A percentile compares a stretch with the other conserved stretches of the same genome.
These are phyloP conservation scores for Spea hammondii DNA, from an alignment of 2,797 vertebrate species.

Conservation along the genomic window DNA sequence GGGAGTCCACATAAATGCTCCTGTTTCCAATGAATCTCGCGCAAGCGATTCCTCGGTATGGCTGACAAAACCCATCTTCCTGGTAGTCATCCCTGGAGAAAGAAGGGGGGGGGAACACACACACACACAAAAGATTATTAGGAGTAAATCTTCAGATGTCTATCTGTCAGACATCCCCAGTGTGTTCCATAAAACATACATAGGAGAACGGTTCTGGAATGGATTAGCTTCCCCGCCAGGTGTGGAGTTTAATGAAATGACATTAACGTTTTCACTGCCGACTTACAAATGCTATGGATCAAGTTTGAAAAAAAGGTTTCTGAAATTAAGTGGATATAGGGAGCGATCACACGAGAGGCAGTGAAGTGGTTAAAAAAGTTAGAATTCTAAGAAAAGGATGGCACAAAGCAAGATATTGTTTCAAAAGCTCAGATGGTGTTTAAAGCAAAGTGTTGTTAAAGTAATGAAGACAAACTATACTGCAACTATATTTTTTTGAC, in stretches of 20 bases:
- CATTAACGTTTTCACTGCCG: constrained; percentile 41
- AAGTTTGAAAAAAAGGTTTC: neutral
- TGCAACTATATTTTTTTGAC: neutral
- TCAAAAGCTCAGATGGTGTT: neutral
- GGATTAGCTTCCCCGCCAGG: constrained; percentile 4
- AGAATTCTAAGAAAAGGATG: neutral
- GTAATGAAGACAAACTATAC: constrained; percentile 4
- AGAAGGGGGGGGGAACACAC: constrained; percentile 51
- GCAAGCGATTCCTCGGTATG: constrained; percentile 91
- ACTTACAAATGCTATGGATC: neutral
- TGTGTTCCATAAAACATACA: constrained; percentile 2
- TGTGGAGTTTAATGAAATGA: constrained; percentile 29
- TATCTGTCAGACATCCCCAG: constrained; percentile 2
- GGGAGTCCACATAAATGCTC: constrained; percentile 95
- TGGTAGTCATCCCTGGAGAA: constrained; percentile 72
- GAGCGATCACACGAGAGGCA: neutral
- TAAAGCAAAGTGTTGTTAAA: neutral
- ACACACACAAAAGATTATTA: constrained; percentile 52
- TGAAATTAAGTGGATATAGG: too few relatives aligned
- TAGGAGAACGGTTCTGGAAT: constrained; percentile 35
- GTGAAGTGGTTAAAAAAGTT: neutral
- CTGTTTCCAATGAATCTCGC: constrained; percentile 94
- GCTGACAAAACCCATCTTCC: constrained; percentile 94
- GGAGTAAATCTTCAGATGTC: constrained; percentile 32
- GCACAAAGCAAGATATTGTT: neutral